Base-by-base conservation (phyloP, 2,113 vertebrate species). In the Mirza zaza region DNA sequence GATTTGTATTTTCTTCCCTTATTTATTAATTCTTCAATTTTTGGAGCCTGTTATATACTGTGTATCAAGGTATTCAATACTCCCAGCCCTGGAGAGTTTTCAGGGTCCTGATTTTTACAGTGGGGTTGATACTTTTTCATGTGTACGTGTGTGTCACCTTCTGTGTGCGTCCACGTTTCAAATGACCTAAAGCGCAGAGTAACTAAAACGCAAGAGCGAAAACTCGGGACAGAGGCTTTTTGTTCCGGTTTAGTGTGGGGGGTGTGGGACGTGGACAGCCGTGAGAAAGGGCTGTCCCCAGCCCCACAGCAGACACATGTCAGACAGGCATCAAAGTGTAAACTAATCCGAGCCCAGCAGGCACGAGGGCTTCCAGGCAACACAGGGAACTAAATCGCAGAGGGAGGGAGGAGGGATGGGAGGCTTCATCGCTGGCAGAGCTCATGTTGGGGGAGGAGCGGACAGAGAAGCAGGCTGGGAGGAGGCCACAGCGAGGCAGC, bases 251-350 rank as follows among this genome's bases (percentile, higher is more conserved):
- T 77, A 17, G 45, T 48, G 48, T 48, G 48, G 8, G 48, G 48
- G 48, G 48, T 48, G 48, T 48, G 48, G 48, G 48, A 48, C 48
- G 10, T 48, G 48, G 48, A 48, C 48, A 48, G 48, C 48, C 48
- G 2, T 2, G 48, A 48, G 48, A 48, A 48, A 48, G 48, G 48
- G 10, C 4, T 17, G n/a, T 1, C 0, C 23, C 23, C 3, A 59
- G 2, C 6, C 14, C 23, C 23, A 25, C 6, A 6, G 21, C 17
- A 34, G 27, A 9, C 36, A n/a, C 25, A 79, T 14, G 34, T 25
- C 21, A 36, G 34, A 80, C 12, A 36, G 13, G 2, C 25, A 75
- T 29, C n/a, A 36, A 80, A 57, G 34, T 14, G 23, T 7, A 14
- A n/a, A 17, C 8, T 2, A 29, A 75, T 48, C 55, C 25, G 20